Base-by-base conservation (phyloP, 2,113 vertebrate species). In the Ascaphus truei region DNA sequence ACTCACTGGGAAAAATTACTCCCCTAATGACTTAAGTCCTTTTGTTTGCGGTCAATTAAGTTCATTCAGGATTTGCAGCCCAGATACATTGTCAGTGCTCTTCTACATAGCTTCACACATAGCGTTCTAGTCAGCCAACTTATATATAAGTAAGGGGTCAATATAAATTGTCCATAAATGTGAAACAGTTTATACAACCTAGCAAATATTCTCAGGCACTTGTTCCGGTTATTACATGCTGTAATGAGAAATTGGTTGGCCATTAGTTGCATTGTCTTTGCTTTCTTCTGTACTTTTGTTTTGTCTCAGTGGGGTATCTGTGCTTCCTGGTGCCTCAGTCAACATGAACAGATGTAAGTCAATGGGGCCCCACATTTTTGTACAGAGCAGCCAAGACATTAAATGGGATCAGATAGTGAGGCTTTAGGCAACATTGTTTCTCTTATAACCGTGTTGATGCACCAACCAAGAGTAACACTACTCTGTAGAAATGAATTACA, bases 11-110 rank as follows among this genome's bases (percentile, higher is more conserved):
- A 51, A 55, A 65, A 55, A 66, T 55, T 41, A 36, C 50, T 43
- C 23, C 16, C 50, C 16, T 66, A 55, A 66, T 55, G 51, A 41
- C 63, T 56, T 55, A 23, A 13, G n/a, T 43, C 52, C 36, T 27
- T 66, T 66, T 66, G 50, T 66, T 55, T 55, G 36, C 3, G 18
- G 26, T 66, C 63, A 56, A 33, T 66, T 66, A 66, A 43, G 63
- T 55, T 41, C 26, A 55, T 66, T 66, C 37, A 41, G 63, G 50
- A 66, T 53, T 65, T 29, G 30, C 48, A 36, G 39, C 15, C n/a
- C n/a, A n/a, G n/a, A n/a, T n/a, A n/a, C n/a, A n/a, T n/a, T n/a
- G n/a, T n/a, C n/a, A n/a, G n/a, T n/a, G n/a, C n/a, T n/a, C n/a
- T n/a, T n/a, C n/a, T n/a, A n/a, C n/a, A n/a, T n/a, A n/a, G n/a